These are phyloP conservation scores for Hyles euphorbiae DNA, from an alignment of 1,140 invertebrate genomes.

Conservation along the genomic window DNA sequence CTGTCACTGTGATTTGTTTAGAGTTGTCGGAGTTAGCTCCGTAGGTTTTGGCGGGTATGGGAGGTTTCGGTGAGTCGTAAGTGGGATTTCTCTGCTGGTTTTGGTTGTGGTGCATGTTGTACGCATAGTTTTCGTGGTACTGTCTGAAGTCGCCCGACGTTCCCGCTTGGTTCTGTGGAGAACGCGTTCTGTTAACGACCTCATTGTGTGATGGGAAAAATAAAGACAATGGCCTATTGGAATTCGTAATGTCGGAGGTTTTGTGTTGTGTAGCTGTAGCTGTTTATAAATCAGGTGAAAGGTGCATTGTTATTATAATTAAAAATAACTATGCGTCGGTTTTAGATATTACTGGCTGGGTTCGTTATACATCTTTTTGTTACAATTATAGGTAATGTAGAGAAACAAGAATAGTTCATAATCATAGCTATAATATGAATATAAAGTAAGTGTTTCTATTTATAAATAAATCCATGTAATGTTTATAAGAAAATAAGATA, in stretches of 20 bases:
- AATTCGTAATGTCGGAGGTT: constrained; percentile 18
- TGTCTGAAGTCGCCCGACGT: constrained; percentile 65
- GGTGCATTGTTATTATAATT: constrained; percentile 24
- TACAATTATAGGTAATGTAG: neutral
- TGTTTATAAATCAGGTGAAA: constrained; percentile 20
- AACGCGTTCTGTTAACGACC: constrained; percentile 18
- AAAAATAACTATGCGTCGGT: neutral
- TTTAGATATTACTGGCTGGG: neutral
- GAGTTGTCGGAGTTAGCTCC: constrained; percentile 58
- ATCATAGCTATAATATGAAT: too few relatives aligned
- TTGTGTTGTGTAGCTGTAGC: constrained; percentile 23
- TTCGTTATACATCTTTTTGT: neutral
- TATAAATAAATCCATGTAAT: too few relatives aligned
- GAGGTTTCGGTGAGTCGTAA: constrained; percentile 66
- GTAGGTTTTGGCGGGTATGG: constrained; percentile 64
- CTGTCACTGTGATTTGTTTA: constrained; percentile 71
- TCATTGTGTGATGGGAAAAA: constrained; percentile 34
- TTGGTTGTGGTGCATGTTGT: constrained; percentile 63
- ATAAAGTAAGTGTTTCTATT: too few relatives aligned
- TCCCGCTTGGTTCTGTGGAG: constrained; percentile 58
- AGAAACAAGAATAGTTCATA: too few relatives aligned
- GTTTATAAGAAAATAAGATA: too few relatives aligned
- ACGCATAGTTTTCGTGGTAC: constrained; percentile 66
- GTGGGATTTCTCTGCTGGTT: constrained; percentile 48
- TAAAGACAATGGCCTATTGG: constrained; percentile 36